A percentile compares a stretch with the other conserved stretches of the same genome.
These are phyloP conservation scores for Acrocyrtus sp. DNA, from an alignment of 2,888 invertebrate genomes.

Conservation along the genomic window DNA sequence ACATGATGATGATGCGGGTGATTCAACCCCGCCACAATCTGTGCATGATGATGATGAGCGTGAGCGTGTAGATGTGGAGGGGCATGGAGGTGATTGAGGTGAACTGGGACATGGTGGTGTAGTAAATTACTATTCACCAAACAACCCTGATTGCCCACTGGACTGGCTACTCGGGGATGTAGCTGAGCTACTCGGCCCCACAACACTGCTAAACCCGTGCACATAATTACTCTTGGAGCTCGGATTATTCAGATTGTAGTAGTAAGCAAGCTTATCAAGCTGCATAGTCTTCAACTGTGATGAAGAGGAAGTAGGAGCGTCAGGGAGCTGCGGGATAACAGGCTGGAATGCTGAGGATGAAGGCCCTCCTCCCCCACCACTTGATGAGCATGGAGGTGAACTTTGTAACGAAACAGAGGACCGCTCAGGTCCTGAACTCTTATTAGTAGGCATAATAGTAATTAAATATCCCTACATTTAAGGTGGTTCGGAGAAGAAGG, in stretches of 20 bases:
- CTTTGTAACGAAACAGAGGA: too few relatives aligned
- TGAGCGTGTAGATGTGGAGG: slow-evolving; percentile 1
- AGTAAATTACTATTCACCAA: too few relatives aligned
- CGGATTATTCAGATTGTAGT: too few relatives aligned
- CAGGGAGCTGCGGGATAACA: slow-evolving; percentile 11
- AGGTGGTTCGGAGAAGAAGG: neutral
- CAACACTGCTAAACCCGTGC: too few relatives aligned
- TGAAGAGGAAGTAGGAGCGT: neutral
- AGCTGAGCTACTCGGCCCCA: too few relatives aligned
- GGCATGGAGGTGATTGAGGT: neutral
- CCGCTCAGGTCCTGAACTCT: too few relatives aligned
- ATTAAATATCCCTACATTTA: neutral
- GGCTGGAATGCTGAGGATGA: slow-evolving; percentile 21
- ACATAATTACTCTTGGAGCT: too few relatives aligned
- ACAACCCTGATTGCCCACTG: too few relatives aligned
- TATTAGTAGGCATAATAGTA: neutral
- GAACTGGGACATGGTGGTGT: neutral
- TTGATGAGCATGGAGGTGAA: too few relatives aligned
- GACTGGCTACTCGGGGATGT: too few relatives aligned
- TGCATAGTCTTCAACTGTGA: neutral
- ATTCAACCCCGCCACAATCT: too few relatives aligned
- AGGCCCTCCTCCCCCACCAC: too few relatives aligned
- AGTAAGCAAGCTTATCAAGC: slow-evolving; percentile 26
- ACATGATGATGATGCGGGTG: slow-evolving; percentile 1
- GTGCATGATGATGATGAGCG: neutral